phyloP scores from a whole-genome alignment of 2,797 vertebrate genomes.

The Sebastes iracundus region DNA sequence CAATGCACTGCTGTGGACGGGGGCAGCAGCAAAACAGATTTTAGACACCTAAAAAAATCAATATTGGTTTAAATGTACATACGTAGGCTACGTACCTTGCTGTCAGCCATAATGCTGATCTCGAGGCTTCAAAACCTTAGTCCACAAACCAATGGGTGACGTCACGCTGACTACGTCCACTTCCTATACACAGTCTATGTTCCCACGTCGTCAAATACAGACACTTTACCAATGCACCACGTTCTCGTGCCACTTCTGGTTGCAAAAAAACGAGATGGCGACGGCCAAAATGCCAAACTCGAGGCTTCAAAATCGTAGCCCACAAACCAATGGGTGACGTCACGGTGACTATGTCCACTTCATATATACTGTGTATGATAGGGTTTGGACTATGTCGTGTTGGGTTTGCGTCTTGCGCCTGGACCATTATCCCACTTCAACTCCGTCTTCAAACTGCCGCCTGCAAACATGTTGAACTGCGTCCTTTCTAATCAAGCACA shows the following conservation, averaged over 20 bases:
- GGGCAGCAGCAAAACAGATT: background rate
- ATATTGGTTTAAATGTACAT: background rate
- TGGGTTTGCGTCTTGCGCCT: background rate
- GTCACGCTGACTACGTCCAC: too few species aligned
- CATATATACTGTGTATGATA: background rate
- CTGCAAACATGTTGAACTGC: background rate
- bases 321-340: too few species aligned
- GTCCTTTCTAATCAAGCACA: background rate
- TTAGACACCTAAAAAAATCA: background rate
- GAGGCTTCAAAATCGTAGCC: rapidly evolving
- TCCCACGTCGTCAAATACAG: too few species aligned
- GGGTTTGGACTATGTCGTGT: background rate
- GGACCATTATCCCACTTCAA: background rate
- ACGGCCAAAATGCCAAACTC: too few species aligned
- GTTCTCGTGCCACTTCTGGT: too few species aligned
- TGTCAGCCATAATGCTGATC: too few species aligned
- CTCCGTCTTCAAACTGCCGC: background rate
- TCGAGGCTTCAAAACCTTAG: too few species aligned
- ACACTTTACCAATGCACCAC: too few species aligned
- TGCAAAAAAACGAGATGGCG: too few species aligned
- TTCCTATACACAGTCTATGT: too few species aligned
- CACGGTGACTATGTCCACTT: too few species aligned
- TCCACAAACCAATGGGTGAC: background rate
- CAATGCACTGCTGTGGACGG: background rate
- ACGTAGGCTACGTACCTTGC: too few species aligned